Percentiles rank a stretch among this genome's conserved stretches.
Conservation (phyloP, 2,888 invertebrate species). For the Coremacera marginata region DNA sequence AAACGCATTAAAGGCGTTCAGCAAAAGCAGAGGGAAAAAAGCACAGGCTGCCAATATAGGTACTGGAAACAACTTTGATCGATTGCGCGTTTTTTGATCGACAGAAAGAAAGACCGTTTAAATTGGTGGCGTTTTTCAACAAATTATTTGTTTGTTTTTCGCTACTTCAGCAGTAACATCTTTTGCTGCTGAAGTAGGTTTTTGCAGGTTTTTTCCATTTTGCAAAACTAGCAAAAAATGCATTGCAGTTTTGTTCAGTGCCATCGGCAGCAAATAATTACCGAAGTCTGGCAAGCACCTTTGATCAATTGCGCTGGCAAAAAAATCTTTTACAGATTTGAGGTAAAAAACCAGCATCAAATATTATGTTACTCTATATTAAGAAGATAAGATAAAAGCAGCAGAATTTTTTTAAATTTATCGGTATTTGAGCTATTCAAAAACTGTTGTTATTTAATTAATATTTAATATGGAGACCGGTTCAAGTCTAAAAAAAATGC, state of each 20-base stretch:
- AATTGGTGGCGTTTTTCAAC: slow-evolving; percentile 36
- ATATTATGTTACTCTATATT: not conserved
- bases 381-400: not conserved
- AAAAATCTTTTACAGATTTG: not conserved
- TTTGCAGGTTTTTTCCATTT: not conserved
- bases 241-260: slow-evolving; percentile 19
- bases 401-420: not conserved
- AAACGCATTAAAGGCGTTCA: not conserved
- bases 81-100: slow-evolving; percentile 15
- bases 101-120: slow-evolving; percentile 34
- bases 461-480: not conserved
- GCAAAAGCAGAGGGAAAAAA: not conserved
- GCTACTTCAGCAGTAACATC: not conserved
- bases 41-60: slow-evolving; percentile 20
- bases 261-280: slow-evolving; percentile 30
- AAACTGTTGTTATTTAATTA: not conserved
- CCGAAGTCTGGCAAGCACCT: slow-evolving; percentile 29
- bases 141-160: not conserved
- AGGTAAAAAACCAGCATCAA: not conserved
- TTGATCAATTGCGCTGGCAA: slow-evolving; percentile 35
- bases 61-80: slow-evolving; percentile 7
- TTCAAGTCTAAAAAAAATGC: not conserved
- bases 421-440: not conserved
- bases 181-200: too few relatives aligned
- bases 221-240: not conserved